Evolutionary conservation across 2,888 invertebrate genomes (phyloP), one percentile per base, ranked within the genome.

Genomic region (Germaria angustata): DNA sequence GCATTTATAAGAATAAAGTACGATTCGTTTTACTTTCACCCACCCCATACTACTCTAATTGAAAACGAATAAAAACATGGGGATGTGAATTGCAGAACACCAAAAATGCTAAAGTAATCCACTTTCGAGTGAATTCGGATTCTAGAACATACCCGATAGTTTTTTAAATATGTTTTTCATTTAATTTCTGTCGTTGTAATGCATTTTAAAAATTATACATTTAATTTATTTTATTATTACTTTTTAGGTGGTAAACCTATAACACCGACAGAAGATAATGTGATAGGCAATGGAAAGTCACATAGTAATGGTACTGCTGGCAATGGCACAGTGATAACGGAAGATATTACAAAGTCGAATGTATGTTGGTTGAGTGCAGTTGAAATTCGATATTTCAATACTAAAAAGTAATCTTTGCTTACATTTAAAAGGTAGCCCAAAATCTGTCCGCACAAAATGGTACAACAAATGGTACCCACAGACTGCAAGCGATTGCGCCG

Each of bases 371-470:
- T 28, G 8, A 32, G 53, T 28, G 11, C n/a, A 28, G 1, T 22
- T n/a, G n/a, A n/a, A n/a, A n/a, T n/a, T n/a, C n/a, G n/a, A n/a
- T n/a, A n/a, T n/a, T n/a, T n/a, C n/a, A n/a, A n/a, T n/a, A n/a
- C n/a, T n/a, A 51, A 8, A 8, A 17, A 8, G 1, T 15, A 9
- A 28, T n/a, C 34, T 49, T 13, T 11, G 11, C 1, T 15, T 36
- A 5, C 20, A 11, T n/a, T 11, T 20, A 22, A 81, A 85, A 91
- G 91, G 86, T 90, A 87, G 88, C 91, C 87, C 90, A 91, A 86
- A 88, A 88, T 87, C 91, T 89, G 86, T 89, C 91, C 87, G 91
- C 90, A 90, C 90, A 89, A 90, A 91, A 91, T 87, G 91, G 91
- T 88, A 91, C 90, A 88, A 91, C 90, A 88, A 91, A 90, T 59